Conservation (phyloP, 2,113 vertebrate genomes). For the Lathamus discolor region DNA sequence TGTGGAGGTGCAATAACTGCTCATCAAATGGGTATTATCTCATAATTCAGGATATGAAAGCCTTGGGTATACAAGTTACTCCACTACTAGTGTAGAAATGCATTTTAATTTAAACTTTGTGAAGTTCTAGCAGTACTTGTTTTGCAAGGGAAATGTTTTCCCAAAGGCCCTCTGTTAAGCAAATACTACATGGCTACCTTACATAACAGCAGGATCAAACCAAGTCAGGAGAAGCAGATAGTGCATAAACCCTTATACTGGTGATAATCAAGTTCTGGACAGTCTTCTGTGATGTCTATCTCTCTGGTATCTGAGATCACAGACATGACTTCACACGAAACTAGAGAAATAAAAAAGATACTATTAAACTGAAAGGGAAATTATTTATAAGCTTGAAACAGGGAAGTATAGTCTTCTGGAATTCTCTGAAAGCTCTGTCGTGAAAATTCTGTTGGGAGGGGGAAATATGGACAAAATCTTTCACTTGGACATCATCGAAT, state of each 20-base stretch:
- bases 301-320: background rate
- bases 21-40: background rate
- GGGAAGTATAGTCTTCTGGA: background rate
- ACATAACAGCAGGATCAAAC: background rate
- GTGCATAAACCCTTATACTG: background rate
- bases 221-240: background rate
- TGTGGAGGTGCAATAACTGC: background rate
- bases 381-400: background rate
- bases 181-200: background rate
- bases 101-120: background rate
- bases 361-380: background rate
- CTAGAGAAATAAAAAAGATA: background rate
- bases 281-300: background rate
- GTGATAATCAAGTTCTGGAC: background rate
- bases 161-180: background rate
- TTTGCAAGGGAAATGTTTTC: background rate
- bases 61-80: background rate
- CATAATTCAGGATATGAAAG: background rate
- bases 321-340: background rate
- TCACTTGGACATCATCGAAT: background rate
- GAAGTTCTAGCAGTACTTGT: background rate
- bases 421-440: background rate
- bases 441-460: background rate
- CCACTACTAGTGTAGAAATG: background rate
- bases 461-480: background rate